phyloP scores from a whole-genome alignment of 2,888 invertebrate genomes.

The Nymphalis c-album region DNA sequence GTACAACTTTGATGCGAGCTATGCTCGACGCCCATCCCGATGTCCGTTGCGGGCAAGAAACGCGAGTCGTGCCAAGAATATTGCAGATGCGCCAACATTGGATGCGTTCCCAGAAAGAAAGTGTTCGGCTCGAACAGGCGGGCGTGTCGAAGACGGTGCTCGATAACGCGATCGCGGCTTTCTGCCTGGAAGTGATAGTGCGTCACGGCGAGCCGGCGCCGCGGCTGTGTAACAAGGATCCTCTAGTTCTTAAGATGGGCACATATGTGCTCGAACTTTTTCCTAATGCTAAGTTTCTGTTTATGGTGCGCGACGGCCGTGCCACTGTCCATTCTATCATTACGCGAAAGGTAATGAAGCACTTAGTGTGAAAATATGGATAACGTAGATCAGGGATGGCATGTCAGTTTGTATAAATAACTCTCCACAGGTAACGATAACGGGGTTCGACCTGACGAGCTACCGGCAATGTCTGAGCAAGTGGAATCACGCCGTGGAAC shows the following conservation, averaged over 20 bases:
- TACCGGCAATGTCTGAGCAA: slow-evolving; percentile 97
- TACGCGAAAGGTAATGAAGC: slow-evolving; percentile 87
- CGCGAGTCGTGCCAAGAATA: slow-evolving; percentile 97
- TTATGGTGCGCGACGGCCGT: slow-evolving; percentile 98
- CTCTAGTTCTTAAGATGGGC: slow-evolving; percentile 98
- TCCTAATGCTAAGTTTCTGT: slow-evolving; percentile 98
- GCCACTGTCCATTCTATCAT: slow-evolving; percentile 99
- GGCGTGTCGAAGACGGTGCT: slow-evolving; percentile 95
- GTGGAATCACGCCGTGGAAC: slow-evolving; percentile 97
- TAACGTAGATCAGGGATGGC: too few relatives aligned
- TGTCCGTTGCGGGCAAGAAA: slow-evolving; percentile 98
- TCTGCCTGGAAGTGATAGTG: slow-evolving; percentile 97
- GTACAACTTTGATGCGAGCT: slow-evolving; percentile 98
- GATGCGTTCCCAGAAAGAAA: slow-evolving; percentile 96
- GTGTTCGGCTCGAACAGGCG: slow-evolving; percentile 93
- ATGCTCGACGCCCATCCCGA: slow-evolving; percentile 99
- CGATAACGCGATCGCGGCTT: slow-evolving; percentile 97
- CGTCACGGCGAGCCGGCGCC: slow-evolving; percentile 97
- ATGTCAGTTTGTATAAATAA: too few relatives aligned
- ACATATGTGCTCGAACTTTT: slow-evolving; percentile 95
- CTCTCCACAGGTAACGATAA: slow-evolving; percentile 81
- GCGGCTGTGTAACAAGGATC: slow-evolving; percentile 99
- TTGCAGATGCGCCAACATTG: slow-evolving; percentile 97
- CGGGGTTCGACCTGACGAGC: slow-evolving; percentile 96
- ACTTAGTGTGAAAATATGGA: too few relatives aligned